Base-by-base conservation (phyloP, 2,113 vertebrate species). In the Dasyprocta punctata region DNA sequence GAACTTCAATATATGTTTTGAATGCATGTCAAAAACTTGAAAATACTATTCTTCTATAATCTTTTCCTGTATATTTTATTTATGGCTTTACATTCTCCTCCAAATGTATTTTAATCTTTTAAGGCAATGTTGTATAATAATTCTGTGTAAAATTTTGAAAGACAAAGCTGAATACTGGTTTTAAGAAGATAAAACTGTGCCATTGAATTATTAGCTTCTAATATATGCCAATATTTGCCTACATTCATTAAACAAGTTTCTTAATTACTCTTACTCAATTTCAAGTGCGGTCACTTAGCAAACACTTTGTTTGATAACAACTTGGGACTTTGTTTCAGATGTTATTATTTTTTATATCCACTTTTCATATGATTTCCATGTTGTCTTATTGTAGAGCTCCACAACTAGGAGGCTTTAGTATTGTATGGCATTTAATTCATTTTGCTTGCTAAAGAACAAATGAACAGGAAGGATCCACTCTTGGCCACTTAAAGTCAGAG, bases 111-210 rank as follows among this genome's bases (percentile, higher is more conserved):
- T 88, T 87, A 38, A 81, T 67, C 36, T 17, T 19, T 60, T 0
- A 54, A 65, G 61, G n/a, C 20, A 86, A 80, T 97, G 30, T 63
- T 49, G 28, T 80, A 13, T 82, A 61, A 77, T 44, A 80, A 44
- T 92, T 94, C 47, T 61, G 1, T 47, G 78, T 90, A 94, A 92
- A 86, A 89, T 28, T 44, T 67, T 38, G 58, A 56, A 95, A 56
- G 36, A 9, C 14, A 58, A 38, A 36, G 28, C 5, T 49, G n/a
- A 94, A 41, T 88, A 85, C 8, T 63, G 3, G 67, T 95, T 90
- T 80, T 33, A 82, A 54, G 26, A 61, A 75, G n/a, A 52, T 77
- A 90, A 86, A 86, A 60, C 4, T 47, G 41, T 69, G 58, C 24
- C 28, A 47, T 11, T 84, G 65, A 89, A 49, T 87, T 83, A 65